Percentiles rank a stretch among this genome's conserved stretches.
These are phyloP conservation scores for Gryllus longicercus DNA, from an alignment of 2,888 invertebrate genomes.

Conservation along the genomic window DNA sequence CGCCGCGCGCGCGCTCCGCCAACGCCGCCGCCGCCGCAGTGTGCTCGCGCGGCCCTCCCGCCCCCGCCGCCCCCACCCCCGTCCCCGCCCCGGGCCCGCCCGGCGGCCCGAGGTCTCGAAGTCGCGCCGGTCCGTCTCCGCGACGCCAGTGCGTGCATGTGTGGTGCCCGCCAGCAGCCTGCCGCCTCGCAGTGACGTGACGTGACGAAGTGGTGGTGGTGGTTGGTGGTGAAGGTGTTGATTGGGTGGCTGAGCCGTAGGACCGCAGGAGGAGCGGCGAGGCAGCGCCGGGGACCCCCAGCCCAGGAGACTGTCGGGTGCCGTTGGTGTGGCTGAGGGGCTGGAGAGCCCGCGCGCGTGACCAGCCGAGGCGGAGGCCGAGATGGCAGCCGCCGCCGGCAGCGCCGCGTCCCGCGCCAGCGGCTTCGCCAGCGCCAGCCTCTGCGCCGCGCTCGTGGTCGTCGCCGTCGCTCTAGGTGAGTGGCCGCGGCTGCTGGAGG, in stretches of 20 bases:
- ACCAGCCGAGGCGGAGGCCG: too few species aligned
- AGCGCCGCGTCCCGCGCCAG: too few species aligned
- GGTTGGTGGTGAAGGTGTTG: not conserved
- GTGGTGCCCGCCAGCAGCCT: not conserved
- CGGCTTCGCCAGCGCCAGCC: not conserved
- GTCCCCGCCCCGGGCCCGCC: not conserved
- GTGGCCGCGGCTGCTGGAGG: not conserved
- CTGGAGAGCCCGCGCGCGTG: too few species aligned
- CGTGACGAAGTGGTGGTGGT: not conserved
- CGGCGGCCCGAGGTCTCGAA: not conserved
- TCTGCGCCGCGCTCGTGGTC: slow-evolving; percentile 1
- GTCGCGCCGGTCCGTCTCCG: not conserved
- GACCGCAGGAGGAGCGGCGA: not conserved
- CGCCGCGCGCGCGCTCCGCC: not conserved
- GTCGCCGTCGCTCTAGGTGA: slow-evolving; percentile 8
- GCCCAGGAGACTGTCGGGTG: too few species aligned
- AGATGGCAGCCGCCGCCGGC: too few species aligned
- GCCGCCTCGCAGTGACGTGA: not conserved
- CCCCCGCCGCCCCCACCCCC: not conserved
- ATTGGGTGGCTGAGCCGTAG: not conserved
- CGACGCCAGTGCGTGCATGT: not conserved
- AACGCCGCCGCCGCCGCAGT: not conserved
- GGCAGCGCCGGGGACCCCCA: not conserved
- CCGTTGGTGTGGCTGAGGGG: too few species aligned
- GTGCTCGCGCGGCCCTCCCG: not conserved